phyloP scores from a whole-genome alignment of 2,888 invertebrate species.

The Athrips mouffetella region DNA sequence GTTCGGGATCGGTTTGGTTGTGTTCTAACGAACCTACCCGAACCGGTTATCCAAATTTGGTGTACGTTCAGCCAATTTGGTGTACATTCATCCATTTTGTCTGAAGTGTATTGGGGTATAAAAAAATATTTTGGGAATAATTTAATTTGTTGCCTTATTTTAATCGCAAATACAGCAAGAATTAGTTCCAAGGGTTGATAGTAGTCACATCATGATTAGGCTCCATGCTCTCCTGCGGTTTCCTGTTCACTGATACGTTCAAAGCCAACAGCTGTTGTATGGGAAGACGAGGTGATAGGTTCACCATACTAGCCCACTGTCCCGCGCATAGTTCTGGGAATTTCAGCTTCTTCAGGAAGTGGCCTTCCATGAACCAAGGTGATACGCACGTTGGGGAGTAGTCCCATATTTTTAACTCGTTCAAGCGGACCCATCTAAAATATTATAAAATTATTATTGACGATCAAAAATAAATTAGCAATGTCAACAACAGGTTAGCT shows the following conservation, averaged over 20 bases:
- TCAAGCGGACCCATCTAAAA: slow-evolving; percentile 82
- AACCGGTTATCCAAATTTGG: too few species aligned
- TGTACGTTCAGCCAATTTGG: too few species aligned
- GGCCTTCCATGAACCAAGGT: slow-evolving; percentile 84
- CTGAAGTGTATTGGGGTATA: too few species aligned
- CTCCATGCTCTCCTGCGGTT: slow-evolving; percentile 71
- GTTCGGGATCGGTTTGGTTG: too few species aligned
- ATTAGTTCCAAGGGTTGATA: slow-evolving; percentile 52
- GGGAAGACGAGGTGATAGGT: slow-evolving; percentile 81
- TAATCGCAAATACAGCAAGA: too few species aligned
- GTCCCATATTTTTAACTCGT: slow-evolving; percentile 83
- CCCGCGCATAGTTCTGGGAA: slow-evolving; percentile 86
- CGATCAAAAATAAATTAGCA: too few species aligned
- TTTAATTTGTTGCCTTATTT: too few species aligned
- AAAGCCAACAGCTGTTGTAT: slow-evolving; percentile 72
- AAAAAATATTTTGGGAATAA: too few species aligned
- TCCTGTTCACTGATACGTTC: slow-evolving; percentile 70
- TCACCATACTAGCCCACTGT: slow-evolving; percentile 88
- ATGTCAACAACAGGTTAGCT: too few species aligned
- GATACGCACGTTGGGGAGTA: slow-evolving; percentile 84
- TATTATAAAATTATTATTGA: too few species aligned
- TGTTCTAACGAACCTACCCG: too few species aligned
- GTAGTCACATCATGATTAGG: slow-evolving; percentile 65
- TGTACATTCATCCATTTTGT: too few species aligned
- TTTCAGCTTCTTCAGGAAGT: slow-evolving; percentile 81